Conservation (phyloP, 2,113 vertebrate genomes). For the Myanophis thanlyinensis region DNA sequence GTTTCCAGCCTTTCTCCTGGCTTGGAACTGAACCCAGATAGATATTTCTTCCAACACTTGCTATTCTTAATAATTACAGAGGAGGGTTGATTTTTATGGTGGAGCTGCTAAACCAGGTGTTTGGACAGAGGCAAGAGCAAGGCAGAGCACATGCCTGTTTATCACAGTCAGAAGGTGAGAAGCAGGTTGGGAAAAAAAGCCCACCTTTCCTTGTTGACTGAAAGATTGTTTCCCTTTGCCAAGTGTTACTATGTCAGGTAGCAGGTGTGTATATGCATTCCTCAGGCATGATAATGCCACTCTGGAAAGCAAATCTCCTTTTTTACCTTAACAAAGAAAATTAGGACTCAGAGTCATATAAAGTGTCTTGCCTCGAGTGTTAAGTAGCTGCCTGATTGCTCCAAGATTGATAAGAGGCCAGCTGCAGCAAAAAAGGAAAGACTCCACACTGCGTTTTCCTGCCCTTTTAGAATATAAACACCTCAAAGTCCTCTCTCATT, state of each 20-base stretch:
- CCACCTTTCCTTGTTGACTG: background rate
- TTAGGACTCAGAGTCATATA: background rate
- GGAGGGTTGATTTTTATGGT: background rate
- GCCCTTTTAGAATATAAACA: background rate
- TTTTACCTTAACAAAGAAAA: constrained; percentile 19
- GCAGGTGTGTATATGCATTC: constrained; percentile 27
- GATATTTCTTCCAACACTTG: too few relatives aligned
- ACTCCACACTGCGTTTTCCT: background rate
- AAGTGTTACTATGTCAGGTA: background rate
- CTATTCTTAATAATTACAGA: background rate
- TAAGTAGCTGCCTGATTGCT: constrained; percentile 43
- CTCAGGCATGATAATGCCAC: background rate
- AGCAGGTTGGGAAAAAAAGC: background rate
- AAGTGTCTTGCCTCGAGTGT: background rate
- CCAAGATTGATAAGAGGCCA: constrained; percentile 16
- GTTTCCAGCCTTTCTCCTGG: too few relatives aligned
- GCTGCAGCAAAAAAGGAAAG: background rate
- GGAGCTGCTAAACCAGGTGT: background rate
- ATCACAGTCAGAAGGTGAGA: background rate
- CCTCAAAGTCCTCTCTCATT: background rate
- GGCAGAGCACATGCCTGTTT: constrained; percentile 18
- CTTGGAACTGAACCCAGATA: too few relatives aligned
- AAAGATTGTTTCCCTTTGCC: background rate
- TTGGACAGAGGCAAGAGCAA: too few relatives aligned
- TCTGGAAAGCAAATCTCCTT: constrained; percentile 1